phyloP scores from a whole-genome alignment of 1,140 invertebrate species.

The Phenacoccus solenopsis region DNA sequence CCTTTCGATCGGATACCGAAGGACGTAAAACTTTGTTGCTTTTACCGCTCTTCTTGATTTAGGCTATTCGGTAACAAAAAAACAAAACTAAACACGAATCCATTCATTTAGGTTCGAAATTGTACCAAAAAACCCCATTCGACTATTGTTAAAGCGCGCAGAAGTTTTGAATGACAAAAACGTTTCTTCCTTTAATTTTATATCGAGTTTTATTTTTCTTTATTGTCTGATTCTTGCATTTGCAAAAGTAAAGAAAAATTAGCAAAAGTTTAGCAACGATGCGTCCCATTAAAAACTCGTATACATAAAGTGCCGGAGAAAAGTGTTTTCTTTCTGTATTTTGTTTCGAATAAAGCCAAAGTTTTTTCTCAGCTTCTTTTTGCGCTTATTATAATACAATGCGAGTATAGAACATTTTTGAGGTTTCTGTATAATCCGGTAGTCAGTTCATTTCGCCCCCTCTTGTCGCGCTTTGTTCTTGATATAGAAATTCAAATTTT shows the following conservation, averaged over 20 bases:
- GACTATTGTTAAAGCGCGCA: not conserved
- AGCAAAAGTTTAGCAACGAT: not conserved
- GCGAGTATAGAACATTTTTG: not conserved
- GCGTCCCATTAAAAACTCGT: slow-evolving; percentile 1
- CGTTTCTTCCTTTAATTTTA: not conserved
- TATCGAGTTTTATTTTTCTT: slow-evolving; percentile 3
- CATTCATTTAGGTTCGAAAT: no score
- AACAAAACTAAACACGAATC: no score
- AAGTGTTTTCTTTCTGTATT: not conserved
- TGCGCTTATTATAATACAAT: no score
- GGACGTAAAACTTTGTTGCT: no score
- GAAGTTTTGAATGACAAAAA: not conserved
- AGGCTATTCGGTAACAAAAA: not conserved
- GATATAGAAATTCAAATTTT: no score
- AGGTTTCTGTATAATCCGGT: not conserved
- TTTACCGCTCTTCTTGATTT: no score
- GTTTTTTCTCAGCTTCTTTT: no score
- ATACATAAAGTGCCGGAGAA: not conserved
- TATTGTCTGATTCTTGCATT: not conserved
- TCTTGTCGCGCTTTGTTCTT: no score
- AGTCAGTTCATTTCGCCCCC: not conserved
- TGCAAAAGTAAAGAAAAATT: not conserved
- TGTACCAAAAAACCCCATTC: not conserved
- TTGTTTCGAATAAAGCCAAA: not conserved
- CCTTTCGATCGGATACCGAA: no score